phyloP scores from a whole-genome alignment of 2,113 vertebrate species.

The Myxocyprinus asiaticus region DNA sequence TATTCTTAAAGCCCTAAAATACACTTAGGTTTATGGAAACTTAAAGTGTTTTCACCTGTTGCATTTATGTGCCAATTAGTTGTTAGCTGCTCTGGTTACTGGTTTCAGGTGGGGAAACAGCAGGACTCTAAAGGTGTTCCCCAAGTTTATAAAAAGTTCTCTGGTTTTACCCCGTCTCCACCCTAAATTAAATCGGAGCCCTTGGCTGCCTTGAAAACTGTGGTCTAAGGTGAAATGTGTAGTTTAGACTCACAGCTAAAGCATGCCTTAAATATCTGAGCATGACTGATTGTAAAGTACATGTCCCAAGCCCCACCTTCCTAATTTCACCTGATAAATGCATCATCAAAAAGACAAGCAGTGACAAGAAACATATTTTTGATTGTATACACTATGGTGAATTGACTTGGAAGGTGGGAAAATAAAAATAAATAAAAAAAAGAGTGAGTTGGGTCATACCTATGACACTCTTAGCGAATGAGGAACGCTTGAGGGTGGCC shows the following conservation, averaged over 20 bases:
- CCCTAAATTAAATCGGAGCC: neutral
- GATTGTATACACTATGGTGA: neutral
- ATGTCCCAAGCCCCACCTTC: constrained; percentile 15
- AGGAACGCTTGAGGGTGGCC: constrained; percentile 95
- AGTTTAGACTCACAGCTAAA: neutral
- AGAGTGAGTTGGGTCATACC: constrained; percentile 76
- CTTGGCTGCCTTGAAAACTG: constrained; percentile 47
- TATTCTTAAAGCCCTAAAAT: neutral
- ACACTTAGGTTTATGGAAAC: constrained; percentile 3
- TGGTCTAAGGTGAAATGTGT: constrained; percentile 41
- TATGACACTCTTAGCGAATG: constrained; percentile 98
- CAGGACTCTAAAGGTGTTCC: constrained; percentile 32
- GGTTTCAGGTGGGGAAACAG: constrained; percentile 23
- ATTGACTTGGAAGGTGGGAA: neutral
- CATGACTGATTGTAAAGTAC: constrained; percentile 22
- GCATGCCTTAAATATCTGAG: constrained; percentile 15
- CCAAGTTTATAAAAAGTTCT: neutral
- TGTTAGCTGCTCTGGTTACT: neutral
- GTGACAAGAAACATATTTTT: constrained; percentile 45
- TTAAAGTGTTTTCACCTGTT: constrained; percentile 2
- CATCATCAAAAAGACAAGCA: constrained; percentile 11
- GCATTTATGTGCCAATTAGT: constrained; percentile 28
- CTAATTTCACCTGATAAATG: neutral
- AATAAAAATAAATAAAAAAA: neutral
- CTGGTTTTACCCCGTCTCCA: neutral